Evolutionary conservation across 2,113 vertebrate species (phyloP), one percentile per base, ranked within the genome.

Genomic region (Cyphomyrus plagiostoma): DNA sequence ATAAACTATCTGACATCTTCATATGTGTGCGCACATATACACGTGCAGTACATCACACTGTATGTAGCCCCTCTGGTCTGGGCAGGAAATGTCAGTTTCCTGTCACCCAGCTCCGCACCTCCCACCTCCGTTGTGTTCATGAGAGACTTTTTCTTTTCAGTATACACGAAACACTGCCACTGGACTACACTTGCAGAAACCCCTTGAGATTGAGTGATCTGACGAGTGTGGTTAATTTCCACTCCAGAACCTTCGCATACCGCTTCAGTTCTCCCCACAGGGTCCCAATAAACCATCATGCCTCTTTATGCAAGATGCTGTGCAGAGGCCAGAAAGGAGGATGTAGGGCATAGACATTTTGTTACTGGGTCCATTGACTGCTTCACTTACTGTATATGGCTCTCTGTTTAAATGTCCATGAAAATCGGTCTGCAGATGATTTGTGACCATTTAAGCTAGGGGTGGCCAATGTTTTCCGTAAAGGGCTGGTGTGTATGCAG

Each of bases 51-150:
- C 23, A 30, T 48, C 45, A 26, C 39, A 86, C 42, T 50, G 46
- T 48, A 49, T 45, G 83, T n/a, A 49, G 83, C 21, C 83, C 83
- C 48, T 26, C 83, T 50, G 48, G 48, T 80, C 83, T 46, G 48
- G 83, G 48, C 83, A 48, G 83, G 83, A 86, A 86, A 50, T 26
- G 48, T 50, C 45, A 50, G n/a, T 49, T 86, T 86, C 83, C 83
- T 86, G 21, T 86, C 83, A 48, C 23, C 83, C 45, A 70, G 26
- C 26, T 30, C 26, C 3, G 26, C 83, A n/a, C 23, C 83, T 23
- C 62, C 62, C 26, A 80, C 74, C 35, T 80, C 74, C 35, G 74
- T 35, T 80, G 74, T 80, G 74, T 42, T 35, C 74, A 80, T n/a
- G 39, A 80, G 70, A 77, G 74, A 15, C 15, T 17, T 19, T 80